Conservation (phyloP, 2,888 invertebrate species). For the Brachyptera putata region DNA sequence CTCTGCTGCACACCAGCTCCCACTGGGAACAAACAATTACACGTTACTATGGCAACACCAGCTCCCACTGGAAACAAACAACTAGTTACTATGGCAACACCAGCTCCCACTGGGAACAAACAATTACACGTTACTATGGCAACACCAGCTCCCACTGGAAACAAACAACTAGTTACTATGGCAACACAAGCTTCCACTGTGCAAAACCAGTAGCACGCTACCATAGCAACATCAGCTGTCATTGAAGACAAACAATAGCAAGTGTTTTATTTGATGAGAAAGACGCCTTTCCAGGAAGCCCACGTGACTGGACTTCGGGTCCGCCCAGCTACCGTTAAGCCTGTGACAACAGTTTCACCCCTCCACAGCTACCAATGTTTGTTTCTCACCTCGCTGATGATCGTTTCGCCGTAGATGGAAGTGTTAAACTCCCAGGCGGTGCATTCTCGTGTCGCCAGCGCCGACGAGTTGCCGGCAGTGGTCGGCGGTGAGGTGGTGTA, state of each 20-base stretch:
- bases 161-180: too few species aligned
- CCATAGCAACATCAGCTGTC: too few species aligned
- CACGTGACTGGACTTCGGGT: too few species aligned
- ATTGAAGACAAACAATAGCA: too few species aligned
- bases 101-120: too few species aligned
- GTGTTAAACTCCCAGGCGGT: conserved; percentile 59
- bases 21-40: conserved; percentile 49
- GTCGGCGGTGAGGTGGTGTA: conserved; percentile 39
- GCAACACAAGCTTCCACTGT: too few species aligned
- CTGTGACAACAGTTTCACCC: too few species aligned
- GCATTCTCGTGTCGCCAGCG: conserved; percentile 49
- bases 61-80: not conserved
- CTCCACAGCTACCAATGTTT: not conserved
- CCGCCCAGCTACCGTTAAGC: too few species aligned
- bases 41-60: not conserved
- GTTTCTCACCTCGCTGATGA: conserved; percentile 57
- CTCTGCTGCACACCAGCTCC: conserved; percentile 69
- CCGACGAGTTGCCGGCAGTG: not conserved
- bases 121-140: not conserved
- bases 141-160: too few species aligned
- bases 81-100: too few species aligned
- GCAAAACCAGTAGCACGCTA: not conserved
- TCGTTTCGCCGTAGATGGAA: conserved; percentile 57
- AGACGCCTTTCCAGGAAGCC: too few species aligned
- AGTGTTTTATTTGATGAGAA: too few species aligned